phyloP scores from a whole-genome alignment of 2,113 vertebrate genomes.

The Epinephelus moara region DNA sequence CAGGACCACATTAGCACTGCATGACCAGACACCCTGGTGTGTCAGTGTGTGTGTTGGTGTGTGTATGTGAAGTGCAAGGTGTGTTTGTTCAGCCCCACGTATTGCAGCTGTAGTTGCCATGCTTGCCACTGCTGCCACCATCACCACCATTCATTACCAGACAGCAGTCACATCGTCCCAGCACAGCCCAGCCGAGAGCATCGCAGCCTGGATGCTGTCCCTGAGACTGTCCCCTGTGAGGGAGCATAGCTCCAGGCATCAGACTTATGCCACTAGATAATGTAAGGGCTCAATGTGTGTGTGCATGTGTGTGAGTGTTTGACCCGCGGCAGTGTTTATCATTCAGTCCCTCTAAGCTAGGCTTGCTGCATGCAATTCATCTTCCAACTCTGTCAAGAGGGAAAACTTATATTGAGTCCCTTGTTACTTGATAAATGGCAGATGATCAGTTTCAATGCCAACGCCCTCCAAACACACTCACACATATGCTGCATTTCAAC shows the following conservation, averaged over 20 bases:
- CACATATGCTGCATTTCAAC: neutral
- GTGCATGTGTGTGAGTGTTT: neutral
- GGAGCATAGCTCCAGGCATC: slow-evolving; percentile 49
- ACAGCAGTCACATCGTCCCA: neutral
- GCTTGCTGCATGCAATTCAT: slow-evolving; percentile 61
- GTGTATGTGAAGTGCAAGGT: neutral
- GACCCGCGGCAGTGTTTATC: slow-evolving; percentile 46
- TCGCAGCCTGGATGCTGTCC: slow-evolving; percentile 32
- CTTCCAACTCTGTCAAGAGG: slow-evolving; percentile 59
- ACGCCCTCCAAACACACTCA: neutral
- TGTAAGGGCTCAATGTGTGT: neutral
- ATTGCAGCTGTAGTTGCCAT: neutral
- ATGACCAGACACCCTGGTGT: slow-evolving; percentile 39
- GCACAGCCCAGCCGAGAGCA: neutral
- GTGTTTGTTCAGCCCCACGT: neutral
- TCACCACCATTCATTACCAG: neutral
- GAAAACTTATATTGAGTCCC: slow-evolving; percentile 72
- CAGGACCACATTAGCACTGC: slow-evolving; percentile 60
- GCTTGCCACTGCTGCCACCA: neutral
- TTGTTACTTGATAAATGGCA: slow-evolving; percentile 72
- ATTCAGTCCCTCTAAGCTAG: slow-evolving; percentile 58
- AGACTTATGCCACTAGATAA: slow-evolving; percentile 13
- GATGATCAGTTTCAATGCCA: slow-evolving; percentile 74
- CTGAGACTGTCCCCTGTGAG: slow-evolving; percentile 43
- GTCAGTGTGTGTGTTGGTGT: slow-evolving; percentile 16